Evolutionary conservation across 1,140 invertebrate genomes (phyloP).

Genomic region (Hypothenemus hampei): DNA sequence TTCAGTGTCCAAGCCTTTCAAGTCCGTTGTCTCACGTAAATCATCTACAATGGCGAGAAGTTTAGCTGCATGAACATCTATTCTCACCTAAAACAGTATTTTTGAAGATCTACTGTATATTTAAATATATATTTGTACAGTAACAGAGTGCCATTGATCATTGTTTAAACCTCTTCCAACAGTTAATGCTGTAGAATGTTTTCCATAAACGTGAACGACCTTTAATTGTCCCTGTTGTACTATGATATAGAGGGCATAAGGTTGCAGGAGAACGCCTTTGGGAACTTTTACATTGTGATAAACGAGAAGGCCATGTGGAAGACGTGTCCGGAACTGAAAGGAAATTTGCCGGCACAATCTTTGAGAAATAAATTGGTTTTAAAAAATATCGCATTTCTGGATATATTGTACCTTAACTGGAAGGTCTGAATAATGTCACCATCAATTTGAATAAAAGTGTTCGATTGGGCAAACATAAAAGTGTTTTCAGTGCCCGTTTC

Average conservation of each 20-base stretch:
- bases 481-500: conserved; percentile 71
- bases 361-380: conserved; percentile 32
- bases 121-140: conserved; percentile 47
- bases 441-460: conserved; percentile 82
- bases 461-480: conserved; percentile 82
- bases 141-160: conserved; percentile 84
- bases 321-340: conserved; percentile 78
- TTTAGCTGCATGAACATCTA: conserved; percentile 75
- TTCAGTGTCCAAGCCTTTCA: conserved; percentile 73
- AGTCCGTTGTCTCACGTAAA: conserved; percentile 67
- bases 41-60: conserved; percentile 81
- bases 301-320: conserved; percentile 79
- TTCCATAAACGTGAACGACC: conserved; percentile 85
- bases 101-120: conserved; percentile 1
- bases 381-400: neutral
- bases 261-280: conserved; percentile 62
- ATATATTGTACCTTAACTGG: conserved; percentile 65
- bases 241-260: conserved; percentile 83
- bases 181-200: conserved; percentile 75
- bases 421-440: conserved; percentile 79
- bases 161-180: conserved; percentile 84
- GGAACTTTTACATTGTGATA: conserved; percentile 87
- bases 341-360: conserved; percentile 82
- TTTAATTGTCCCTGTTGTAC: conserved; percentile 84
- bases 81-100: conserved; percentile 53